Evolutionary conservation across 35 echinoderm and acorn worm genomes (phyloP).

Genomic region (Diadema setosum): DNA sequence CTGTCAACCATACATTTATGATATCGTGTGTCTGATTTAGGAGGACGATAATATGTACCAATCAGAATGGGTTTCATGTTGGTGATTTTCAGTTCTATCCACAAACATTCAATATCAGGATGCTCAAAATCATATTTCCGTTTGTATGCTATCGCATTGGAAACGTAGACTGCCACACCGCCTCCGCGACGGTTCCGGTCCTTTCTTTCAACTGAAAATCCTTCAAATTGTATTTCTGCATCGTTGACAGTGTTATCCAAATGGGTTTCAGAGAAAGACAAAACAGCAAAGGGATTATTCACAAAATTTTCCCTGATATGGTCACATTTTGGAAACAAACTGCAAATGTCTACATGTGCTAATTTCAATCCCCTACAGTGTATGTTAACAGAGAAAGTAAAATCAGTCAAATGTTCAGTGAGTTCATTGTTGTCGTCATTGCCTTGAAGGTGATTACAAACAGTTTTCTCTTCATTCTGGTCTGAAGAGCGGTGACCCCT

Average conservation of each 20-base stretch:
- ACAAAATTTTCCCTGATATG: not conserved
- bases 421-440: too few species aligned
- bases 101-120: not conserved
- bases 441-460: too few species aligned
- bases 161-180: not conserved
- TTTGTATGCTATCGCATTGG: not conserved
- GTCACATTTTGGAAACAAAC: not conserved
- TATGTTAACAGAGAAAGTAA: too few species aligned
- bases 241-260: not conserved
- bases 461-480: too few species aligned
- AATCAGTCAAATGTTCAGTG: too few species aligned
- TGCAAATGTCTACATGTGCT: too few species aligned
- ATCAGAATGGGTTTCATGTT: not conserved
- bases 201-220: not conserved
- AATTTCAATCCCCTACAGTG: too few species aligned
- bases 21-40: not conserved
- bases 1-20: not conserved
- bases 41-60: not conserved
- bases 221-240: not conserved
- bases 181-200: not conserved
- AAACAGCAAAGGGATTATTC: not conserved
- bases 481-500: too few species aligned
- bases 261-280: not conserved
- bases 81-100: not conserved
- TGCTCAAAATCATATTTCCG: not conserved